These are phyloP conservation scores for Torymus aiolomorphi DNA, from an alignment of 2,888 invertebrate genomes.

Conservation along the genomic window DNA sequence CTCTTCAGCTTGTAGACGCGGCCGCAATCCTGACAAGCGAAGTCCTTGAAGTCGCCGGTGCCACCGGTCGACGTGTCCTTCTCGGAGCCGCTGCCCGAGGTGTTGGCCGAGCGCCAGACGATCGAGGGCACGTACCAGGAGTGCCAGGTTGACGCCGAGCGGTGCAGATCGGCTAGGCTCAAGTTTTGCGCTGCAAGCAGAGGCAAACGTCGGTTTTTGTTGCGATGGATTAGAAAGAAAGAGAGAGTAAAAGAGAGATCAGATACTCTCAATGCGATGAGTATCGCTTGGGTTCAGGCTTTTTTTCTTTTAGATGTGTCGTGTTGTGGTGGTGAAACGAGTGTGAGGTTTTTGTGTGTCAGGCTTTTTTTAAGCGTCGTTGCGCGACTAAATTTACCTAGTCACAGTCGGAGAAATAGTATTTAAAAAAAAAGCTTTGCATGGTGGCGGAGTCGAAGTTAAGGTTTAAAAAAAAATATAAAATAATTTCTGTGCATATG, in stretches of 20 bases:
- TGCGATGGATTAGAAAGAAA: background rate
- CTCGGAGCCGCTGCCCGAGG: slow-evolving; percentile 62
- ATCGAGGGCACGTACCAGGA: slow-evolving; percentile 73
- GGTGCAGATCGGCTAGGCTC: slow-evolving; percentile 80
- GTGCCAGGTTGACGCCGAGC: slow-evolving; percentile 79
- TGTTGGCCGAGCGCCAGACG: slow-evolving; percentile 72
- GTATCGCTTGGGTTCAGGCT: background rate
- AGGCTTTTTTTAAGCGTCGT: too few species aligned
- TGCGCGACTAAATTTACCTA: too few species aligned
- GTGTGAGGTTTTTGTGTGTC: too few species aligned
- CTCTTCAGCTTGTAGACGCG: slow-evolving; percentile 77
- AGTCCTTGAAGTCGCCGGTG: slow-evolving; percentile 66
- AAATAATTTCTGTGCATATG: too few species aligned
- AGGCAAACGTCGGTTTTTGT: slow-evolving; percentile 31
- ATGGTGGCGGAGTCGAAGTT: too few species aligned
- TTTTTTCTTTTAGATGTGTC: slow-evolving; percentile 4
- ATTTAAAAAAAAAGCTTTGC: too few species aligned
- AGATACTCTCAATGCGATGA: background rate
- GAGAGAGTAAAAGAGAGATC: background rate
- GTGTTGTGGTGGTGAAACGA: too few species aligned
- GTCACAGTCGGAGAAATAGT: too few species aligned
- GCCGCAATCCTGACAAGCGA: slow-evolving; percentile 86
- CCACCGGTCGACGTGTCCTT: slow-evolving; percentile 33
- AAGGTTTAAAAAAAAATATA: too few species aligned
- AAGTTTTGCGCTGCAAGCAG: slow-evolving; percentile 81